Conservation (phyloP, 2,888 invertebrate genomes). For the Busseola fusca region DNA sequence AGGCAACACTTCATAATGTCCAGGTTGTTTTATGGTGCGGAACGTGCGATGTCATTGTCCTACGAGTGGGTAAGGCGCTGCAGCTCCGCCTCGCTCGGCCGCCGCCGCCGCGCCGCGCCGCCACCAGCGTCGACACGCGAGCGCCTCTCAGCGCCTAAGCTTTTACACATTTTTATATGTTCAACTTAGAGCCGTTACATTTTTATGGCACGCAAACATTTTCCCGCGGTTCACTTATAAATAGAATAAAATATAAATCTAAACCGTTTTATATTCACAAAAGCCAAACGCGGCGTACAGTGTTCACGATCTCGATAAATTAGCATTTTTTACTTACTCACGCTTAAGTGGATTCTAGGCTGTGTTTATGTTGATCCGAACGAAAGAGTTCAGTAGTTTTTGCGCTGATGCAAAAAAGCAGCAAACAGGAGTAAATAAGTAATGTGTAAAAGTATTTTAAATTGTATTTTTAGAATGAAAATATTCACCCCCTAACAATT, state of each 20-base stretch:
- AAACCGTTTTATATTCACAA: conserved; percentile 47
- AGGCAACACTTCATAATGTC: conserved; percentile 80
- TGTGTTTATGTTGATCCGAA: conserved; percentile 44
- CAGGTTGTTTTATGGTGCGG: conserved; percentile 87
- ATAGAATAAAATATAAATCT: conserved; percentile 46
- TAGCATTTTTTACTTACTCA: conserved; percentile 42
- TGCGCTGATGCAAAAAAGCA: conserved; percentile 28
- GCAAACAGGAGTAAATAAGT: conserved; percentile 44
- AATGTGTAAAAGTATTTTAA: conserved; percentile 37
- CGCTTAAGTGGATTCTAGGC: conserved; percentile 26
- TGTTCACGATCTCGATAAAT: conserved; percentile 49
- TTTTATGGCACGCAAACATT: conserved; percentile 57
- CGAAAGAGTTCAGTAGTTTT: conserved; percentile 35
- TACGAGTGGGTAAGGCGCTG: conserved; percentile 77
- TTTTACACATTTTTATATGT: conserved; percentile 59
- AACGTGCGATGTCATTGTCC: conserved; percentile 88
- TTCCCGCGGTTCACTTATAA: conserved; percentile 54
- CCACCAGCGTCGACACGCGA: conserved; percentile 62
- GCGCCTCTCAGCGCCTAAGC: conserved; percentile 52
- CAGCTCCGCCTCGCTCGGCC: conserved; percentile 63
- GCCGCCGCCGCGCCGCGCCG: conserved; percentile 59
- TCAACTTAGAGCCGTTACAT: conserved; percentile 57
- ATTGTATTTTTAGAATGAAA: conserved; percentile 53
- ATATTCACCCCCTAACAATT: conserved; percentile 63
- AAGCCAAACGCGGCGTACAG: conserved; percentile 39